Conservation (phyloP, 2,113 vertebrate species). For the Microtus richardsoni region DNA sequence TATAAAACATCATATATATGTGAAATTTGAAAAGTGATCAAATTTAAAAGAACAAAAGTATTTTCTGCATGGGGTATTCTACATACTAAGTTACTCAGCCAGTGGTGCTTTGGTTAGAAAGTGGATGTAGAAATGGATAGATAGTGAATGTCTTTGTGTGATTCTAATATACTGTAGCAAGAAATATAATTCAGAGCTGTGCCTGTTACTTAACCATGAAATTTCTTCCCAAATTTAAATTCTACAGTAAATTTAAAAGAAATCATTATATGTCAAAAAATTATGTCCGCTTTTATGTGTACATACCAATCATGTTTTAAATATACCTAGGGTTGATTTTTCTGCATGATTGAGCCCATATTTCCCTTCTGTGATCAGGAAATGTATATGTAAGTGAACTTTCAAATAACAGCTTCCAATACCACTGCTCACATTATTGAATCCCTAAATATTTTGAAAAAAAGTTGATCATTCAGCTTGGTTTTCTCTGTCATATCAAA, state of each 20-base stretch:
- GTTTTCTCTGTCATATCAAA: neutral
- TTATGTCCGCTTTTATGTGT: neutral
- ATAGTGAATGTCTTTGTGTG: neutral
- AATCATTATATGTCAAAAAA: neutral
- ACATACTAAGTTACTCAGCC: neutral
- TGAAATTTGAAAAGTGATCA: neutral
- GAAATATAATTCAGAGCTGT: neutral
- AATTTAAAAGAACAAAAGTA: neutral
- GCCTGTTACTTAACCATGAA: neutral
- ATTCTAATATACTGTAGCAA: neutral
- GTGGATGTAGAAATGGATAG: neutral
- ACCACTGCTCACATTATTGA: neutral
- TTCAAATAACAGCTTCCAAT: neutral
- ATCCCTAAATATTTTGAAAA: neutral
- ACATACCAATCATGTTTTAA: neutral
- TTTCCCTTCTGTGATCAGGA: neutral
- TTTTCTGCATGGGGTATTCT: neutral
- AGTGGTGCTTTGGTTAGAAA: rapidly evolving
- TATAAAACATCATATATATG: neutral
- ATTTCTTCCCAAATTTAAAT: neutral
- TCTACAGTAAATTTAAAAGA: neutral
- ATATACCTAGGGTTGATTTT: neutral
- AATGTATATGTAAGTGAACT: neutral
- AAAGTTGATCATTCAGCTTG: neutral
- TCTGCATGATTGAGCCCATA: neutral